Evolutionary conservation across 2,888 invertebrate genomes (phyloP).

Genomic region (Dryadula phaetusa): DNA sequence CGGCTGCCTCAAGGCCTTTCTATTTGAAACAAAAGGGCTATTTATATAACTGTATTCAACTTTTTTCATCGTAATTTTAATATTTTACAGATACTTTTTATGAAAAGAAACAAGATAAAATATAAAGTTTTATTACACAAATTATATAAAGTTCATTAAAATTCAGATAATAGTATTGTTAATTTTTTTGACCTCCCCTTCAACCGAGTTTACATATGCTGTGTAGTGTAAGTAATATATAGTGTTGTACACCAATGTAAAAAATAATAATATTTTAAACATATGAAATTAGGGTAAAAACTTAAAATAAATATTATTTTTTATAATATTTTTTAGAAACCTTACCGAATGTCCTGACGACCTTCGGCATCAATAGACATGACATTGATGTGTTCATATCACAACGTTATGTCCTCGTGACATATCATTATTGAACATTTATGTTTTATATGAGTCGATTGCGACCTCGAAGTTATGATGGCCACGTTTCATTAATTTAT

Average conservation of each 20-base stretch:
- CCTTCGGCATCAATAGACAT: neutral
- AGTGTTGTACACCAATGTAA: too few species aligned
- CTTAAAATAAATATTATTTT: too few species aligned
- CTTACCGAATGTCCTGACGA: too few species aligned
- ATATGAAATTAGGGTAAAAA: too few species aligned
- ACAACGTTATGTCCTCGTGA: neutral
- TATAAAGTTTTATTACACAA: too few species aligned
- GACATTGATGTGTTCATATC: neutral
- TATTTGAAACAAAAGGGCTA: slow-evolving; percentile 42
- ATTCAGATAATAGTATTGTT: too few species aligned
- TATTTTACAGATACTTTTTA: neutral
- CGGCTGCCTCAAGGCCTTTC: slow-evolving; percentile 52
- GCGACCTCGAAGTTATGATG: neutral
- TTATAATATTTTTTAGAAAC: too few species aligned
- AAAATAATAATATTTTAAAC: too few species aligned
- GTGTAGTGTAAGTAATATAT: too few species aligned
- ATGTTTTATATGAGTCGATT: neutral
- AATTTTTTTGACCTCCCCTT: too few species aligned
- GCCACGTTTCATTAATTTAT: neutral
- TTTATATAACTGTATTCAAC: slow-evolving; percentile 29
- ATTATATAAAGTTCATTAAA: too few species aligned
- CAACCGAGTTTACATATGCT: neutral
- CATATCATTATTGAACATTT: neutral
- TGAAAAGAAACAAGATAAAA: neutral
- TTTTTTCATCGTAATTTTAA: neutral